These are phyloP conservation scores for Dryadula phaetusa DNA, from an alignment of 2,888 invertebrate species.

Conservation along the genomic window DNA sequence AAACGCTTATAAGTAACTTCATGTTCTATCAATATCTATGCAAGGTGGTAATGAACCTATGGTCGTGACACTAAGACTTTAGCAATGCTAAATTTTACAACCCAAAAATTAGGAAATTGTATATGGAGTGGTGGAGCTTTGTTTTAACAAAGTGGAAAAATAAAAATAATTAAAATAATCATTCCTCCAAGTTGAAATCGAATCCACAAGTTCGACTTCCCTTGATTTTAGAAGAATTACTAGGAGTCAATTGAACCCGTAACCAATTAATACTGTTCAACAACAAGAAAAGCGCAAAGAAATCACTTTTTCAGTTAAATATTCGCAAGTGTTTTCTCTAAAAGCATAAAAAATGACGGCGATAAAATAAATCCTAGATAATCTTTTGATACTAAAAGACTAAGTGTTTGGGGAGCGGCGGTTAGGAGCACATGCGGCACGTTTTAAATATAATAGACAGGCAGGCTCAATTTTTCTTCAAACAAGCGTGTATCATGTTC, in stretches of 20 bases:
- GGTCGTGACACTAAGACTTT: too few species aligned
- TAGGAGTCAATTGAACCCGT: background rate
- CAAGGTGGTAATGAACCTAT: too few species aligned
- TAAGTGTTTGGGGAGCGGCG: slow-evolving; percentile 36
- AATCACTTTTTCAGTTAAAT: background rate
- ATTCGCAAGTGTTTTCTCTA: slow-evolving; percentile 9
- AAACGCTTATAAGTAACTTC: too few species aligned
- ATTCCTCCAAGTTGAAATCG: too few species aligned
- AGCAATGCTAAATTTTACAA: too few species aligned
- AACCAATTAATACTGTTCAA: background rate
- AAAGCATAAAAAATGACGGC: slow-evolving; percentile 15
- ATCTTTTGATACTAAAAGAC: slow-evolving; percentile 41
- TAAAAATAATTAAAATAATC: too few species aligned
- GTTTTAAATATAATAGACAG: slow-evolving; percentile 39
- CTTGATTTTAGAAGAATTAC: too few species aligned
- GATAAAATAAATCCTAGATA: slow-evolving; percentile 39
- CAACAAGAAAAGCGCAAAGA: background rate
- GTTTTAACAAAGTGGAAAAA: too few species aligned
- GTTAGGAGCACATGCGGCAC: slow-evolving; percentile 40
- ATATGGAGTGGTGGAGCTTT: too few species aligned
- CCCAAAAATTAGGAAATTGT: too few species aligned
- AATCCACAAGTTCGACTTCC: too few species aligned
- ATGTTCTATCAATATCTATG: too few species aligned
- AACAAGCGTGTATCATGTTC: background rate
- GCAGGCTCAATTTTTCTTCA: slow-evolving; percentile 21